Evolutionary conservation across 2,113 vertebrate species (phyloP).

Genomic region (Gymnobelideus leadbeateri): DNA sequence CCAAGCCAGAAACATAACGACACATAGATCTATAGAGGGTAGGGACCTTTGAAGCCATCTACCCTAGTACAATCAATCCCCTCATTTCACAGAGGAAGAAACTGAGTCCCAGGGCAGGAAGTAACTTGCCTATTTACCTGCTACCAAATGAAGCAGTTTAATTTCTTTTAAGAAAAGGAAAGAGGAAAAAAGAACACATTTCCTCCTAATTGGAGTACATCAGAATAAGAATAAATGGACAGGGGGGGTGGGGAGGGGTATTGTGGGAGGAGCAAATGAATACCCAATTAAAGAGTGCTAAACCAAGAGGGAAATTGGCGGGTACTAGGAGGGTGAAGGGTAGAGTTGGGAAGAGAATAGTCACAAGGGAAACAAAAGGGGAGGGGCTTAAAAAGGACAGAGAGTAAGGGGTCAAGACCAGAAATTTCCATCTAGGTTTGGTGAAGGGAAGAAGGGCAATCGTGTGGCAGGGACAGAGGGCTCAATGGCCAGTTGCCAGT

Average conservation of each 20-base stretch:
- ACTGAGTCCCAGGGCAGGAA: background rate
- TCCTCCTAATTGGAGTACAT: background rate
- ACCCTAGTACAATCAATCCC: background rate
- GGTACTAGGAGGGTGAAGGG: background rate
- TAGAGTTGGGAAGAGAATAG: background rate
- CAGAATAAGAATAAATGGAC: background rate
- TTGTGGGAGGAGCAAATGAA: background rate
- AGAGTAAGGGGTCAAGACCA: background rate
- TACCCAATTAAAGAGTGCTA: background rate
- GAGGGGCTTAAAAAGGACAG: background rate
- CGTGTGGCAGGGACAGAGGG: background rate
- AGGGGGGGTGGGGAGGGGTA: no score
- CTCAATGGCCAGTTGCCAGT: slow-evolving; percentile 11
- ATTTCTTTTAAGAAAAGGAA: background rate
- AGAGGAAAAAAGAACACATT: background rate
- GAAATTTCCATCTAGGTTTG: background rate
- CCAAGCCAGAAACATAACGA: background rate
- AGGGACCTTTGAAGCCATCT: background rate
- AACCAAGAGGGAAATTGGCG: background rate
- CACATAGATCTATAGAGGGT: background rate
- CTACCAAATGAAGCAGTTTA: background rate
- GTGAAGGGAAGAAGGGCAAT: slow-evolving; percentile 31
- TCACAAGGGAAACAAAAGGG: background rate
- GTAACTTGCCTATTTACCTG: background rate
- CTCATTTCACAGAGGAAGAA: background rate